Percentiles rank a stretch among this genome's conserved stretches.
phyloP scores from a whole-genome alignment of 1,140 invertebrate species.

The Babylonia areolata region DNA sequence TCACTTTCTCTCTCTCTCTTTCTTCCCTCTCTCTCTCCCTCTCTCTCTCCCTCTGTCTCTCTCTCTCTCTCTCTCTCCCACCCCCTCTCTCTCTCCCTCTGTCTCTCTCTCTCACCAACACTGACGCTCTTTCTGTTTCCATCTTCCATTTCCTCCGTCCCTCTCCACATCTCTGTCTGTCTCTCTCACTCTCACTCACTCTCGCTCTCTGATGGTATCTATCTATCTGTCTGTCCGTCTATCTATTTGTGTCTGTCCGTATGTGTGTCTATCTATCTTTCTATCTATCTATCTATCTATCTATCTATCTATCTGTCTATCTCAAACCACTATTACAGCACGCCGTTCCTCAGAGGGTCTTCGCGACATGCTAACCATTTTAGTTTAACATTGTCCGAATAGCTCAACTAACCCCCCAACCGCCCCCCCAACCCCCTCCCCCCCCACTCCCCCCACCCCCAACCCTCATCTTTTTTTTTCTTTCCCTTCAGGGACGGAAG shows the following conservation, averaged over 20 bases:
- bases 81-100: not conserved
- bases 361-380: no score
- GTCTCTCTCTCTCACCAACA: not conserved
- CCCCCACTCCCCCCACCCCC: not conserved
- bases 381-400: no score
- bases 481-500: not conserved
- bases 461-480: not conserved
- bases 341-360: no score
- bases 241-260: not conserved
- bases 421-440: no score
- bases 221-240: not conserved
- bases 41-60: not conserved
- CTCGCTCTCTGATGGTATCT: not conserved
- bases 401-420: no score
- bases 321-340: no score
- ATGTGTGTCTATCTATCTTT: not conserved
- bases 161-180: conserved; percentile 22
- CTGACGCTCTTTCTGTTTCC: not conserved
- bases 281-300: no score
- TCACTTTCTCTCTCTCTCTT: no score
- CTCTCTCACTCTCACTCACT: conserved; percentile 35
- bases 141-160: not conserved
- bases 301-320: not conserved
- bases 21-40: not conserved
- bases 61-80: no score